Conservation (phyloP, 2,113 vertebrate genomes). For the Antechinus stuartii region DNA sequence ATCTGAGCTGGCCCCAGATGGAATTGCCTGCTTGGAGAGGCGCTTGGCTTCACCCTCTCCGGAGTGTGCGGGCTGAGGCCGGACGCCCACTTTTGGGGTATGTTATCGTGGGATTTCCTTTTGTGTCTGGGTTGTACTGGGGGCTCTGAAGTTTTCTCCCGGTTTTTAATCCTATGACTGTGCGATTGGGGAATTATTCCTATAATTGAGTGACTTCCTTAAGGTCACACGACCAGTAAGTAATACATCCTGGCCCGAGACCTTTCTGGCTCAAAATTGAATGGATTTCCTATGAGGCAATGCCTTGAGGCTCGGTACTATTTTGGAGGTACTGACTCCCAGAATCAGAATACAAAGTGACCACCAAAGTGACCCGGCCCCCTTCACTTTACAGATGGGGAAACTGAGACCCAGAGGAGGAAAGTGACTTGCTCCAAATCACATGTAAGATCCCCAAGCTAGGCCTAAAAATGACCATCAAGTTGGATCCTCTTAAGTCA, state of each 20-base stretch:
- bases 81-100: background rate
- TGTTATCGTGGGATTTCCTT: background rate
- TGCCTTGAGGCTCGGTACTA: background rate
- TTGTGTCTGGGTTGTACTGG: background rate
- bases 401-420: background rate
- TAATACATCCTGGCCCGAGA: background rate
- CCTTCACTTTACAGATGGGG: background rate
- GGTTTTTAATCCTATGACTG: background rate
- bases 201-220: background rate
- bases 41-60: background rate
- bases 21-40: background rate
- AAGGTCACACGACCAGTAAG: background rate
- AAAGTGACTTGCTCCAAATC: background rate
- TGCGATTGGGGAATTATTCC: background rate
- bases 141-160: background rate
- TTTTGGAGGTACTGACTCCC: background rate
- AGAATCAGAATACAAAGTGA: background rate
- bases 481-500: background rate
- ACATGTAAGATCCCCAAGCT: background rate
- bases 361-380: background rate
- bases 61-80: background rate
- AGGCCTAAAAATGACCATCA: background rate
- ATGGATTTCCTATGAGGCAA: background rate
- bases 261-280: background rate
- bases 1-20: background rate